These are phyloP conservation scores for Nixonia krombeini DNA, from an alignment of 1,140 invertebrate species.

Conservation along the genomic window DNA sequence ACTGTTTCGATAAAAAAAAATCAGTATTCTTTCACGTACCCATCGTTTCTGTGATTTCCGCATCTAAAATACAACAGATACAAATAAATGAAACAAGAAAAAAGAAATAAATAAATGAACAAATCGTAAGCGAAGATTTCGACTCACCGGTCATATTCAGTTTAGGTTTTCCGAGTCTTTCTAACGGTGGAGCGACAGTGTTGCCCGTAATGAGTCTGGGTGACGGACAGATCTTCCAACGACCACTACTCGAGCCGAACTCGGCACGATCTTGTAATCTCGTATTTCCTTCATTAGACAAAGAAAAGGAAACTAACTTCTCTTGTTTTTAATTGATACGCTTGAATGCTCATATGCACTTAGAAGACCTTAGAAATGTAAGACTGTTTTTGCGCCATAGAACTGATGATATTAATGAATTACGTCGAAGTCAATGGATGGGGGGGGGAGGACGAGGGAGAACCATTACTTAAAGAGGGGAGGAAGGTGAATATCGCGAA, in stretches of 20 bases:
- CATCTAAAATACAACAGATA: no score
- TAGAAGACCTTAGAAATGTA: slow-evolving; percentile 55
- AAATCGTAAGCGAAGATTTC: no score
- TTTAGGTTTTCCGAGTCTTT: no score
- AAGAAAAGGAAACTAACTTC: not conserved
- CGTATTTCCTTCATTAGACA: slow-evolving; percentile 4
- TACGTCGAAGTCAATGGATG: slow-evolving; percentile 52
- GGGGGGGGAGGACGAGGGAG: slow-evolving; percentile 26
- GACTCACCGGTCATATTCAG: no score
- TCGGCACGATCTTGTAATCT: slow-evolving; percentile 7
- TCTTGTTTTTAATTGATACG: slow-evolving; percentile 35
- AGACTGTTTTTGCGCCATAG: slow-evolving; percentile 64
- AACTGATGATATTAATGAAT: slow-evolving; percentile 59
- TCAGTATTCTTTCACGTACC: no score
- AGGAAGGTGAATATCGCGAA: slow-evolving; percentile 17
- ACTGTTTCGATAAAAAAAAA: no score
- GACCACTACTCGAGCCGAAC: not conserved
- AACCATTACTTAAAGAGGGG: slow-evolving; percentile 25
- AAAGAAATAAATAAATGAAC: no score
- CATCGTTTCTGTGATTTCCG: no score
- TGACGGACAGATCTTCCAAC: not conserved
- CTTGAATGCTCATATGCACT: slow-evolving; percentile 45
- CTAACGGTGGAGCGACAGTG: no score
- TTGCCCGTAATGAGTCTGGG: no score
- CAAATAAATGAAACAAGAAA: no score